Percentiles rank a stretch among this genome's conserved stretches.
phyloP scores from a whole-genome alignment of 2,797 vertebrate genomes.

The Gambelia wislizenii region DNA sequence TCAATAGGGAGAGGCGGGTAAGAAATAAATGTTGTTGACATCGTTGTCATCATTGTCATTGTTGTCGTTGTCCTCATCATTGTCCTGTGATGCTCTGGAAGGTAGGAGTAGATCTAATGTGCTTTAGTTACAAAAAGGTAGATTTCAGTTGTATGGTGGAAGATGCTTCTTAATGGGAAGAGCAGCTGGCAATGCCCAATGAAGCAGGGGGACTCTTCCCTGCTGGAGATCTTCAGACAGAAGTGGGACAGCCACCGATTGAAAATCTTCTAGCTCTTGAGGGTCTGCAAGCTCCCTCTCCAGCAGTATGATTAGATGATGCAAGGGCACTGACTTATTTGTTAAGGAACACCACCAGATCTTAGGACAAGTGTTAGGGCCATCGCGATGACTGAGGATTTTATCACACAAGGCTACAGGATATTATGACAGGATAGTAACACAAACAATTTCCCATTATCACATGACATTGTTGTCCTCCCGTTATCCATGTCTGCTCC shows the following conservation, averaged over 20 bases:
- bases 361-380: constrained; percentile 9
- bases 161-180: background rate
- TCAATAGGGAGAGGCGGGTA: too few relatives aligned
- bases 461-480: too few relatives aligned
- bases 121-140: background rate
- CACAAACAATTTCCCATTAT: too few relatives aligned
- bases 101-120: background rate
- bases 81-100: background rate
- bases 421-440: too few relatives aligned
- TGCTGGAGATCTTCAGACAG: too few relatives aligned
- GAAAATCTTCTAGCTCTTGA: background rate
- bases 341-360: constrained; percentile 2
- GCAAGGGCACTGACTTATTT: background rate
- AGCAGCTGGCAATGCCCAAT: background rate
- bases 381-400: background rate
- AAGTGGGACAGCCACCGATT: too few relatives aligned
- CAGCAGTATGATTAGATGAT: background rate
- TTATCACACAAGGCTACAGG: too few relatives aligned
- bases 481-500: too few relatives aligned
- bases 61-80: too few relatives aligned
- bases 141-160: background rate
- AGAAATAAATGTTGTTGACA: too few relatives aligned
- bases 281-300: background rate
- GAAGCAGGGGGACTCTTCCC: too few relatives aligned
- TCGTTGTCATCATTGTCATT: too few relatives aligned